A percentile compares a stretch with the other conserved stretches of the same genome.
phyloP scores from a whole-genome alignment of 2,888 invertebrate species.

The Timema podura region DNA sequence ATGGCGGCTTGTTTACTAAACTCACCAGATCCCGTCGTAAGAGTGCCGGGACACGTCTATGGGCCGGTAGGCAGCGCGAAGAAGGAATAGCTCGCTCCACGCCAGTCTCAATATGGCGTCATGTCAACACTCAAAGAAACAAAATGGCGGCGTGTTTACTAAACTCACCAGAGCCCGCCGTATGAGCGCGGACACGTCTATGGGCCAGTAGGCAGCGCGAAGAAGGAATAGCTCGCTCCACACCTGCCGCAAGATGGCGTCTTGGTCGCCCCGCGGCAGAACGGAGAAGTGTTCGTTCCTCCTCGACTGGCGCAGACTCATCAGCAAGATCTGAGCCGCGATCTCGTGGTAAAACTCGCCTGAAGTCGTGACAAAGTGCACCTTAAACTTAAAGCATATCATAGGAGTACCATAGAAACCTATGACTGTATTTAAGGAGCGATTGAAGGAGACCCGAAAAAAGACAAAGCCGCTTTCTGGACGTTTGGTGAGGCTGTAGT shows the following conservation, averaged over 20 bases:
- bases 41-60: constrained; percentile 43
- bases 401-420: no score
- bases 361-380: background rate
- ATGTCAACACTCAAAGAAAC: constrained; percentile 39
- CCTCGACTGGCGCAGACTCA: constrained; percentile 54
- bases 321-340: constrained; percentile 56
- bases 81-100: constrained; percentile 57
- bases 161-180: background rate
- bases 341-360: constrained; percentile 46
- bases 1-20: background rate
- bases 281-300: constrained; percentile 52
- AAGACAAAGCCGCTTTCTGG: no score
- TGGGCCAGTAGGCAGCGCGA: constrained; percentile 55
- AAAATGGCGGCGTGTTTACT: background rate
- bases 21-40: background rate
- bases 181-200: constrained; percentile 42
- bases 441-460: no score
- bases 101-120: constrained; percentile 53
- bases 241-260: constrained; percentile 52
- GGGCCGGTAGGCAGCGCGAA: constrained; percentile 56
- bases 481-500: no score
- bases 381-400: no score
- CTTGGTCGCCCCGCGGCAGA: constrained; percentile 50
- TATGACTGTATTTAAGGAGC: no score
- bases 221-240: constrained; percentile 59